These are phyloP conservation scores for Eustalomyia histrio DNA, from an alignment of 2,888 invertebrate species.

Conservation along the genomic window DNA sequence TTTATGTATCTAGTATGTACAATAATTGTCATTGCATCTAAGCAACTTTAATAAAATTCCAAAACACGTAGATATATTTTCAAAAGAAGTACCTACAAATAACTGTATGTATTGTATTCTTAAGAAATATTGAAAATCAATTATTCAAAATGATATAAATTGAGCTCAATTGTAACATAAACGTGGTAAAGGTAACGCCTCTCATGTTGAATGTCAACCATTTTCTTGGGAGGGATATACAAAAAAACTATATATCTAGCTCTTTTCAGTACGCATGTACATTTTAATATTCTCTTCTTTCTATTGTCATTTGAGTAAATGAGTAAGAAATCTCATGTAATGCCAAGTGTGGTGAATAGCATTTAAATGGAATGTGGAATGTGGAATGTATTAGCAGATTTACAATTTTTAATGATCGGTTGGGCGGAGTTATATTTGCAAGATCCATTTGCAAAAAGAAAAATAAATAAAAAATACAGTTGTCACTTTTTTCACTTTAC, in stretches of 20 bases:
- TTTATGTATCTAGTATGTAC: no score
- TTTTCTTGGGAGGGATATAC: slow-evolving; percentile 65
- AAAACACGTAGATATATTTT: no score
- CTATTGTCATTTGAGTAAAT: slow-evolving; percentile 16
- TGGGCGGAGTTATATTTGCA: slow-evolving; percentile 24
- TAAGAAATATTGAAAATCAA: not conserved
- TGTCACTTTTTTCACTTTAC: slow-evolving; percentile 53
- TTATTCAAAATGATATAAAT: not conserved
- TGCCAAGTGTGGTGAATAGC: not conserved
- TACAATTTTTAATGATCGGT: slow-evolving; percentile 16
- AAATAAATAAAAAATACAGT: no score
- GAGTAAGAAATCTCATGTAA: slow-evolving; percentile 16
- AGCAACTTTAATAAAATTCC: no score
- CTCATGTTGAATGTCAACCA: slow-evolving; percentile 60
- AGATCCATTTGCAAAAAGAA: not conserved
- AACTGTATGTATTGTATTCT: no score
- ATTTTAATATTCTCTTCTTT: not conserved
- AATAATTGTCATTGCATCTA: no score
- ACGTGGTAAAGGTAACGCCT: slow-evolving; percentile 62
- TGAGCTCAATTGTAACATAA: slow-evolving; percentile 6
- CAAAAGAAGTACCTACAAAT: no score
- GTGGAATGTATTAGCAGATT: not conserved
- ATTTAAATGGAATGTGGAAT: not conserved
- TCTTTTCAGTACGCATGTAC: slow-evolving; percentile 60
- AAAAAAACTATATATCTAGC: slow-evolving; percentile 31